phyloP scores from a whole-genome alignment of 2,888 invertebrate species.

The Allygus modestus region DNA sequence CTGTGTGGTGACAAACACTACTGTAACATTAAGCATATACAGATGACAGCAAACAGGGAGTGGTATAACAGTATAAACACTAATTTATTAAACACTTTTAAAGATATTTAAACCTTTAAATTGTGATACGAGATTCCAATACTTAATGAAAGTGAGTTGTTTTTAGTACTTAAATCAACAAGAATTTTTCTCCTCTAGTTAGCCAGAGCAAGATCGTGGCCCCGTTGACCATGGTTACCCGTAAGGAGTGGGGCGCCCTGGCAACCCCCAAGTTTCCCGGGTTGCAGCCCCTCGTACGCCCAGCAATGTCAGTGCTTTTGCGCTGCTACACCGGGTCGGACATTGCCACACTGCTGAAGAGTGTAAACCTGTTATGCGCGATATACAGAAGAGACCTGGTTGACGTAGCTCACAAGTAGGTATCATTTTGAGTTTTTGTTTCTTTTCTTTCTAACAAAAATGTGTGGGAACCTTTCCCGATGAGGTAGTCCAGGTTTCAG shows the following conservation, averaged over 20 bases:
- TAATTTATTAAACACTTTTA: no score
- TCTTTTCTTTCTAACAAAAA: no score
- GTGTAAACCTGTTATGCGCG: not conserved
- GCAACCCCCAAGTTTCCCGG: not conserved
- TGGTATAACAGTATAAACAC: no score
- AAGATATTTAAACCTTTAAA: no score
- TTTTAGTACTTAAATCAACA: no score
- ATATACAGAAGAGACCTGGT: conserved; percentile 3
- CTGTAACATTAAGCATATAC: no score
- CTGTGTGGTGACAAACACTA: no score
- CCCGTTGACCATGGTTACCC: not conserved
- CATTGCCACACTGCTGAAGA: not conserved
- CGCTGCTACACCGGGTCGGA: conserved; percentile 4
- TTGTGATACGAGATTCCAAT: no score
- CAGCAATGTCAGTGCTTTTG: not conserved
- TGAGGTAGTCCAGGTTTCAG: no score
- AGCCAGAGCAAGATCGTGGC: not conserved
- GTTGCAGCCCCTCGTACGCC: not conserved
- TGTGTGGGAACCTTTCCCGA: no score
- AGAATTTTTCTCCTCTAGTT: not conserved
- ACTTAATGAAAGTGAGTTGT: no score
- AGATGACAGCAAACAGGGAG: no score
- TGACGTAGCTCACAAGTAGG: conserved; percentile 28
- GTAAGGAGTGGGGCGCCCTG: not conserved
- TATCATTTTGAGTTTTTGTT: not conserved